phyloP scores from a whole-genome alignment of 2,113 vertebrate genomes.

The Alosa alosa region DNA sequence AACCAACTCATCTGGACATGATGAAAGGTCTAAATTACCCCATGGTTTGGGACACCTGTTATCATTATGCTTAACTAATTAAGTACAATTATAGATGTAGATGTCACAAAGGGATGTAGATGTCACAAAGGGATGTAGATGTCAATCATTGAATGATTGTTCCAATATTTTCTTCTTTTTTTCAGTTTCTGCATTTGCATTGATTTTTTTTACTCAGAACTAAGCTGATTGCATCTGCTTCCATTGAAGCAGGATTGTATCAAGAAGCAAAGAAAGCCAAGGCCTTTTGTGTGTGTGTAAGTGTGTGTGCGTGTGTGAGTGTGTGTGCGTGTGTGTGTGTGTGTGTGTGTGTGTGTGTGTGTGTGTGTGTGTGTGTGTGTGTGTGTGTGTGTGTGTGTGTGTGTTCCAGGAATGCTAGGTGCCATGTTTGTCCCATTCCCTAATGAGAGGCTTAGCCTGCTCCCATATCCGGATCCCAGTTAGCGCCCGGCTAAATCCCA shows the following conservation, averaged over 20 bases:
- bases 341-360: no score
- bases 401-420: background rate
- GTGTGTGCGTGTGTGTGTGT: no score
- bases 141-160: background rate
- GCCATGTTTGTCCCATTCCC: constrained; percentile 5
- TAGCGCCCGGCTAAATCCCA: constrained; percentile 38
- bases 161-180: background rate
- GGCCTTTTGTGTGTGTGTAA: no score
- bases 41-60: background rate
- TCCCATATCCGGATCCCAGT: constrained; percentile 24
- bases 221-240: no score
- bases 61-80: background rate
- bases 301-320: no score
- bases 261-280: background rate
- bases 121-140: background rate
- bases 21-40: background rate
- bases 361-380: no score
- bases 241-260: background rate
- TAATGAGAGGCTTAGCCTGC: constrained; percentile 21
- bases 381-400: no score
- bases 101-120: background rate
- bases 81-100: background rate
- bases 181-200: background rate
- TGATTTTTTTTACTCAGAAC: background rate
- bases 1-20: background rate